Evolutionary conservation across 2,888 invertebrate genomes (phyloP).

Genomic region (Heteromurus nitidus): DNA sequence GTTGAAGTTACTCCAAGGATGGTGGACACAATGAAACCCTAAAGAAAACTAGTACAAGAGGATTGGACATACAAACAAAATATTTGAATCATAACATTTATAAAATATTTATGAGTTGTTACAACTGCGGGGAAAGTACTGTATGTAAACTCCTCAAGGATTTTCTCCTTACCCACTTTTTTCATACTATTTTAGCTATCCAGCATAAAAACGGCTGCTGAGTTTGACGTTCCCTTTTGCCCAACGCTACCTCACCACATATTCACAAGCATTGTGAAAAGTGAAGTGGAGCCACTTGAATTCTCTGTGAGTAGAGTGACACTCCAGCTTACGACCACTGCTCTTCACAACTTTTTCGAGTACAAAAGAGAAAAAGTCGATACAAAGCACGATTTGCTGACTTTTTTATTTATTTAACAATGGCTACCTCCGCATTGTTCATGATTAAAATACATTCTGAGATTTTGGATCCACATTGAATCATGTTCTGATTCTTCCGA

Average conservation of each 20-base stretch:
- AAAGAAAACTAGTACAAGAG: no score
- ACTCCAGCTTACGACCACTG: not conserved
- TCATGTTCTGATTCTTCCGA: no score
- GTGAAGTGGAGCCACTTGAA: conserved; percentile 3
- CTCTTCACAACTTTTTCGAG: conserved; percentile 19
- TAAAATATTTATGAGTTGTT: conserved; percentile 56
- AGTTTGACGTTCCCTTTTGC: not conserved
- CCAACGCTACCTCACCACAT: not conserved
- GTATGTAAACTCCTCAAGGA: no score
- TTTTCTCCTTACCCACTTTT: not conserved
- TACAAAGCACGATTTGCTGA: conserved; percentile 53
- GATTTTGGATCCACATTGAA: not conserved
- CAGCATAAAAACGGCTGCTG: not conserved
- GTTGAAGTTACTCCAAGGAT: no score
- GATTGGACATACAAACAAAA: conserved; percentile 22
- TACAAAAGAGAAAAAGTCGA: conserved; percentile 20
- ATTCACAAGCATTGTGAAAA: not conserved
- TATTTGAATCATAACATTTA: conserved; percentile 55
- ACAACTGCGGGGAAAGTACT: not conserved
- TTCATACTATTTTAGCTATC: not conserved
- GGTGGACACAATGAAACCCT: no score
- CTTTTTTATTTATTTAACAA: conserved; percentile 39
- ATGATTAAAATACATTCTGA: not conserved
- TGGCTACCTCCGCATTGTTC: conserved; percentile 33
- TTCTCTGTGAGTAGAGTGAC: not conserved